A percentile compares a stretch with the other conserved stretches of the same genome.
phyloP scores from a whole-genome alignment of 1,140 invertebrate genomes.

The Diorhabda sublineata region DNA sequence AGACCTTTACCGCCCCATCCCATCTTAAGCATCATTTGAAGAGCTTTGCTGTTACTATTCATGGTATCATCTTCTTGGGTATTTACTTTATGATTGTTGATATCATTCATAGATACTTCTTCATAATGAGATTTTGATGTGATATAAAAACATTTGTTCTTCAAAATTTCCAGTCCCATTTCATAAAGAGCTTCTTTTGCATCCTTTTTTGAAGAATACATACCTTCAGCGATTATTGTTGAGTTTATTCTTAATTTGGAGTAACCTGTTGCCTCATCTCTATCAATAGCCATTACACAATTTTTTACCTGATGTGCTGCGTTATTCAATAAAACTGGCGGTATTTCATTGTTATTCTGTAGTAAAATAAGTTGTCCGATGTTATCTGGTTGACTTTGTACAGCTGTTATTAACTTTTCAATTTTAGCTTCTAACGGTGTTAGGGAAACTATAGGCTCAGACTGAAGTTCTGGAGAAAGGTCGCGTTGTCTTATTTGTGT shows the following conservation, averaged over 20 bases:
- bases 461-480: neutral
- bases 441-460: neutral
- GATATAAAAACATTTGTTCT: slow-evolving; percentile 32
- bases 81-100: neutral
- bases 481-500: neutral
- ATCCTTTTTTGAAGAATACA: slow-evolving; percentile 22
- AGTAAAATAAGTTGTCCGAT: slow-evolving; percentile 6
- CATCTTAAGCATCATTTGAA: slow-evolving; percentile 36
- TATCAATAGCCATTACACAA: slow-evolving; percentile 23
- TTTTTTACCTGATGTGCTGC: slow-evolving; percentile 13
- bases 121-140: slow-evolving; percentile 22
- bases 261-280: slow-evolving; percentile 17
- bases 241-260: slow-evolving; percentile 10
- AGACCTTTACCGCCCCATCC: slow-evolving; percentile 33
- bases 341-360: slow-evolving; percentile 15
- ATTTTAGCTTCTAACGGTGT: slow-evolving; percentile 7
- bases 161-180: slow-evolving; percentile 27
- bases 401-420: slow-evolving; percentile 8
- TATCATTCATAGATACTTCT: slow-evolving; percentile 23
- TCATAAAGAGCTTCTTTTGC: slow-evolving; percentile 29
- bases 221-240: slow-evolving; percentile 15
- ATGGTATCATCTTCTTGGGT: slow-evolving; percentile 4
- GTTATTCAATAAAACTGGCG: slow-evolving; percentile 9
- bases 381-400: neutral
- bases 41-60: slow-evolving; percentile 25